phyloP scores from a whole-genome alignment of 2,888 invertebrate species.

The Lobophora halterata region DNA sequence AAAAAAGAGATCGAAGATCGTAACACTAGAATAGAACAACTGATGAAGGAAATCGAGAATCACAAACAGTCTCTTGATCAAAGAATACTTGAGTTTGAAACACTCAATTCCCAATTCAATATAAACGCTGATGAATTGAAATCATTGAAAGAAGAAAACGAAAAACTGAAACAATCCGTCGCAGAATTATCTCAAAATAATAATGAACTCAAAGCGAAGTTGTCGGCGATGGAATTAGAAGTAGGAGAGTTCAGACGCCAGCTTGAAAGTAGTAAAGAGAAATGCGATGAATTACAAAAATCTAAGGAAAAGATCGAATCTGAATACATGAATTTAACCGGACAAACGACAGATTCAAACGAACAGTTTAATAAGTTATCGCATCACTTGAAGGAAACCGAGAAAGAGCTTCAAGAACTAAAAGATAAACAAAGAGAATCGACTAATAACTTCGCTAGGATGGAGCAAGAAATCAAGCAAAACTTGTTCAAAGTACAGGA shows the following conservation, averaged over 20 bases:
- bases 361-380: constrained; percentile 79
- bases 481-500: constrained; percentile 68
- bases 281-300: constrained; percentile 77
- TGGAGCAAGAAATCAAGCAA: constrained; percentile 73
- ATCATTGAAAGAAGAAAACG: constrained; percentile 66
- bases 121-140: constrained; percentile 67
- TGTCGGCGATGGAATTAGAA: constrained; percentile 73
- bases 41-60: constrained; percentile 71
- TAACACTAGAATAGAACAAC: constrained; percentile 71
- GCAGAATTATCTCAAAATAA: constrained; percentile 63
- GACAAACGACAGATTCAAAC: constrained; percentile 81
- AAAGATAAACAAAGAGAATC: constrained; percentile 71
- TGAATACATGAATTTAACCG: constrained; percentile 81
- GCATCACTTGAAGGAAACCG: constrained; percentile 79
- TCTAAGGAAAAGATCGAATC: constrained; percentile 81
- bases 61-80: constrained; percentile 70
- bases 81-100: constrained; percentile 71
- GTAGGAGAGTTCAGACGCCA: constrained; percentile 81
- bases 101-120: constrained; percentile 69
- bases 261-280: constrained; percentile 76
- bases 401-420: constrained; percentile 77
- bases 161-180: constrained; percentile 62
- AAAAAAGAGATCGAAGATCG: constrained; percentile 76
- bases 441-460: constrained; percentile 63
- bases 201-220: constrained; percentile 60